phyloP scores from a whole-genome alignment of 2,797 vertebrate species.

The Oreonectes daqikongensis region DNA sequence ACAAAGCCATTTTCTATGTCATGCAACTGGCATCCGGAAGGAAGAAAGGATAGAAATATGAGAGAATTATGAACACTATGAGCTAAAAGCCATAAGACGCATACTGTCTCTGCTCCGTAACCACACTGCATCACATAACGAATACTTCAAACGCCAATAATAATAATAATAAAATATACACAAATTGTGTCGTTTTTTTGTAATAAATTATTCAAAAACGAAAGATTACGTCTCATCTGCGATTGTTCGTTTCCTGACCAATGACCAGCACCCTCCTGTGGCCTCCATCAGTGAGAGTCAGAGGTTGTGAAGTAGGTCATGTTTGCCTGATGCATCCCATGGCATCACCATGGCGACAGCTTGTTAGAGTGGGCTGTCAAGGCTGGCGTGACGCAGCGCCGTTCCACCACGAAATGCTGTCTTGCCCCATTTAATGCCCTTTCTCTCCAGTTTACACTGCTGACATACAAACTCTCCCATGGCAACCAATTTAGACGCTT shows the following conservation, averaged over 20 bases:
- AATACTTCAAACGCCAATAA: no score
- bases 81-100: not conserved
- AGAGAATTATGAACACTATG: constrained; percentile 22
- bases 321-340: constrained; percentile 21
- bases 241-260: constrained; percentile 16
- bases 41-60: constrained; percentile 7
- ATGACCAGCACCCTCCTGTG: constrained; percentile 13
- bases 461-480: constrained; percentile 31
- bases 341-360: constrained; percentile 35
- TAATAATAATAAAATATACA: not conserved
- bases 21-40: constrained; percentile 2
- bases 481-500: constrained; percentile 30
- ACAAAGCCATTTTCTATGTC: constrained; percentile 41
- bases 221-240: not conserved
- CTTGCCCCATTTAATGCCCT: constrained; percentile 40
- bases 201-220: not conserved
- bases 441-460: constrained; percentile 21
- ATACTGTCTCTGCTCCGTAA: not conserved
- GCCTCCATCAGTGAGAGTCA: constrained; percentile 28
- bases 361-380: constrained; percentile 41
- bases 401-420: constrained; percentile 19
- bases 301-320: constrained; percentile 34
- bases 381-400: constrained; percentile 34
- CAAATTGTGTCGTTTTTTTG: not conserved
- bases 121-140: no score